Conservation (phyloP, 2,888 invertebrate species). For the Ferrisia virgata region DNA sequence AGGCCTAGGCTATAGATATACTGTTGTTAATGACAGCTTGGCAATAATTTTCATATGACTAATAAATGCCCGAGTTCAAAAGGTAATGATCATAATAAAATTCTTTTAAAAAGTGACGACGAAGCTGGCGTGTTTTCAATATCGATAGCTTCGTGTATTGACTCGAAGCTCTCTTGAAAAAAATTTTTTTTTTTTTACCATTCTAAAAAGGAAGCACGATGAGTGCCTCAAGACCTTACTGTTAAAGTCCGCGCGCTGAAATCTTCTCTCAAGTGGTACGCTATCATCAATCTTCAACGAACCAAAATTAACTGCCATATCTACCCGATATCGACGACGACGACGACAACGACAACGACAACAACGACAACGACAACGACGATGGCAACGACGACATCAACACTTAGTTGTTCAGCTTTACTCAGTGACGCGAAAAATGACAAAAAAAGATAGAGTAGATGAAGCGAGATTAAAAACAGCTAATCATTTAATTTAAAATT, state of each 20-base stretch:
- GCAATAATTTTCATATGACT: slow-evolving; percentile 1
- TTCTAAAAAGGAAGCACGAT: neutral
- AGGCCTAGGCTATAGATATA: too few species aligned
- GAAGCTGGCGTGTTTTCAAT: neutral
- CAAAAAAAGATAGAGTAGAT: neutral
- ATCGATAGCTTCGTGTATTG: neutral
- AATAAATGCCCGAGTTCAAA: neutral
- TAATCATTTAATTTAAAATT: slow-evolving; percentile 25
- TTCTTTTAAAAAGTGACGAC: slow-evolving; percentile 8
- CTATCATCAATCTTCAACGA: slow-evolving; percentile 28
- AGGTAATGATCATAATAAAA: neutral
- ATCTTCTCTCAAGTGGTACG: neutral
- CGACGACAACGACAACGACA: neutral
- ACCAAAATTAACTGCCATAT: slow-evolving; percentile 26
- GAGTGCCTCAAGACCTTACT: slow-evolving; percentile 14
- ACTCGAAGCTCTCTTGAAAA: slow-evolving; percentile 11
- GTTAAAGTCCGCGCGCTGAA: neutral
- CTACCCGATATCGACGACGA: neutral
- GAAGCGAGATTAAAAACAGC: neutral
- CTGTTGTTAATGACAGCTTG: slow-evolving; percentile 11
- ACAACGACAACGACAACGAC: neutral
- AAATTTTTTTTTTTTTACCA: neutral
- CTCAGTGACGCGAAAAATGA: neutral
- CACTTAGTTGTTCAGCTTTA: slow-evolving; percentile 7
- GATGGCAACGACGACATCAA: neutral